Evolutionary conservation across 2,888 invertebrate species (phyloP), one percentile per base, ranked within the genome.

Genomic region (Dendrolimus houi): DNA sequence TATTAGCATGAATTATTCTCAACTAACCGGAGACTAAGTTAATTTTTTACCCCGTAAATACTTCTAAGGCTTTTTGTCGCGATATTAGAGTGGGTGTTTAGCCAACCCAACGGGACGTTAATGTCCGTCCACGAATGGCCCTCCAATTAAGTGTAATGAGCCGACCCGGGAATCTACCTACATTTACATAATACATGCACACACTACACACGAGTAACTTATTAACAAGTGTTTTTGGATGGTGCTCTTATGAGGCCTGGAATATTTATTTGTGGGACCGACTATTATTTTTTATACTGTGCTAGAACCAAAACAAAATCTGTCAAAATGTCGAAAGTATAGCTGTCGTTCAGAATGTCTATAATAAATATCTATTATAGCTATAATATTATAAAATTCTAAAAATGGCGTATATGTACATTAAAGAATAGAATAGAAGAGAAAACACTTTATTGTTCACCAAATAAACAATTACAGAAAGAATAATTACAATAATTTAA

Each of bases 141-240:
- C 85, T 85, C 82, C 89, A 88, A 89, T 91, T 89, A 90, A 85
- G 85, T 83, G 83, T 87, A 89, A 91, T 87, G 89, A 87, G 79
- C 68, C 84, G 76, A 74, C 75, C 78, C 79, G 63, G 70, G 70
- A 75, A 75, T 71, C 74, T 77, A 74, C 74, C 73, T 75, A 74
- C 75, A 79, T 79, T 79, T 80, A 75, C 77, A 77, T 79, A 75
- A 62, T 62, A 59, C 53, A 55, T 55, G 54, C 54, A 8, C 47
- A 9, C 47, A 47, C 47, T 47, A 47, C 47, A 47, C 8, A 1
- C 41, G 8, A 40, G 41, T 54, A 54, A 54, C 29, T 54, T 40
- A 54, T 41, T 54, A 41, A 54, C 54, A 54, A 54, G 54, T 40
- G n/a, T 41, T 54, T 29, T 54, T 54, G 9, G 47, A 47, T 47